These are phyloP conservation scores for Spialia ferax DNA, from an alignment of 2,888 invertebrate genomes.

Conservation along the genomic window DNA sequence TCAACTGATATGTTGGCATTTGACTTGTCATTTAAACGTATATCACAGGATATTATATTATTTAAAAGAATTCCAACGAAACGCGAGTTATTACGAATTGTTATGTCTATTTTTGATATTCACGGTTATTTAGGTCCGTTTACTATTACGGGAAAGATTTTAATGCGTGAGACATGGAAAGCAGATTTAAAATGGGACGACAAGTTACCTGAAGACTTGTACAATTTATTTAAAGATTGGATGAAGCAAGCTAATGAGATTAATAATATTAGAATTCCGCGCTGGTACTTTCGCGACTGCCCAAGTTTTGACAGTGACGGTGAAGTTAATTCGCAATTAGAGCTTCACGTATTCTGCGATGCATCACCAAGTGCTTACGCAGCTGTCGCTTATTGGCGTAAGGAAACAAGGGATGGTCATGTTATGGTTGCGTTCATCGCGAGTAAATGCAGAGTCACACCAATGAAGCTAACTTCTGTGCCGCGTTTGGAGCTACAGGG, in stretches of 20 bases:
- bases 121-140: constrained; percentile 33
- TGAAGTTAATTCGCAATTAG: constrained; percentile 18
- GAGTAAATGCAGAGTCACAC: constrained; percentile 37
- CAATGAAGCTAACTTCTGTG: constrained; percentile 35
- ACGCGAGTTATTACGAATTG: constrained; percentile 29
- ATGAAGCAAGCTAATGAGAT: constrained; percentile 19
- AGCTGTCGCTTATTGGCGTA: constrained; percentile 39
- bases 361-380: constrained; percentile 41
- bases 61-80: constrained; percentile 36
- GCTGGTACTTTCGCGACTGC: constrained; percentile 27
- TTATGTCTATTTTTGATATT: constrained; percentile 40
- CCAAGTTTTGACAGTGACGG: not conserved
- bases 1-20: constrained; percentile 15
- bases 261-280: constrained; percentile 30
- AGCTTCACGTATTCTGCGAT: constrained; percentile 39
- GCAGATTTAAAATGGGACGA: constrained; percentile 35
- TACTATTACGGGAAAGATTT: constrained; percentile 28
- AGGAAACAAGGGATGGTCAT: constrained; percentile 5
- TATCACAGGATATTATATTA: constrained; percentile 27
- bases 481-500: constrained; percentile 40
- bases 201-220: not conserved
- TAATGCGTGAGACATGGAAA: constrained; percentile 37
- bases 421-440: constrained; percentile 30
- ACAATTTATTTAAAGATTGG: constrained; percentile 29
- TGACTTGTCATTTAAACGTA: constrained; percentile 23